Evolutionary conservation across 2,113 vertebrate genomes (phyloP).

Genomic region (Etheostoma spectabile): DNA sequence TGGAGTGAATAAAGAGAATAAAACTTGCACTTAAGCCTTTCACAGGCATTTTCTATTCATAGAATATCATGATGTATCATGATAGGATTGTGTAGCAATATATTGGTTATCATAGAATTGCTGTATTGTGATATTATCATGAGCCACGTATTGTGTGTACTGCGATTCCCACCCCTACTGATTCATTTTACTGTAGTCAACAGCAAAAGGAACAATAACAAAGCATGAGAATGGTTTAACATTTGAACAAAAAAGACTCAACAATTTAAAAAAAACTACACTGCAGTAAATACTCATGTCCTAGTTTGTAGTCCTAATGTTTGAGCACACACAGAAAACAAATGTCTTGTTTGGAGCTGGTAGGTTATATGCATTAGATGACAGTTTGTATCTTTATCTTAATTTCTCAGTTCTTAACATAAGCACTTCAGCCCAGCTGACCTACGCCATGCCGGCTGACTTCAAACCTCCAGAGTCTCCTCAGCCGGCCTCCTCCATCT

Average conservation of each 20-base stretch:
- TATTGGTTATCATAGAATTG: too few species aligned
- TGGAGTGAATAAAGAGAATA: too few species aligned
- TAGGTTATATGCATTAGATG: background rate
- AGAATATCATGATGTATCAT: too few species aligned
- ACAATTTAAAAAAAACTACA: background rate
- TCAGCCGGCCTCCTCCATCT: constrained; percentile 83
- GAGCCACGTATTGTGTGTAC: too few species aligned
- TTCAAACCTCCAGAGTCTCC: constrained; percentile 87
- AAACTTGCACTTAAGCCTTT: too few species aligned
- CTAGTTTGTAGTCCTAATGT: constrained; percentile 1
- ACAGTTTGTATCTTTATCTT: constrained; percentile 5
- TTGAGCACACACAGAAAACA: background rate
- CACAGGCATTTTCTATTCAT: too few species aligned
- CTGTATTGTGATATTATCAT: too few species aligned
- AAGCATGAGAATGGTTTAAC: background rate
- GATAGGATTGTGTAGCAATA: too few species aligned
- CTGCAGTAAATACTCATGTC: background rate
- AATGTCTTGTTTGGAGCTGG: background rate
- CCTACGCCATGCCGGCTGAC: constrained; percentile 86
- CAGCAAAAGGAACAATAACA: background rate
- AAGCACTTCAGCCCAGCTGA: constrained; percentile 95
- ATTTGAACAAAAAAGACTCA: background rate
- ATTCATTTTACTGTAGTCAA: background rate
- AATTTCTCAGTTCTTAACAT: constrained; percentile 90
- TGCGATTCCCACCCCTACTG: too few species aligned